Evolutionary conservation across 2,797 vertebrate genomes (phyloP), one percentile per base, ranked within the genome.

Genomic region (Okamejei kenojei): DNA sequence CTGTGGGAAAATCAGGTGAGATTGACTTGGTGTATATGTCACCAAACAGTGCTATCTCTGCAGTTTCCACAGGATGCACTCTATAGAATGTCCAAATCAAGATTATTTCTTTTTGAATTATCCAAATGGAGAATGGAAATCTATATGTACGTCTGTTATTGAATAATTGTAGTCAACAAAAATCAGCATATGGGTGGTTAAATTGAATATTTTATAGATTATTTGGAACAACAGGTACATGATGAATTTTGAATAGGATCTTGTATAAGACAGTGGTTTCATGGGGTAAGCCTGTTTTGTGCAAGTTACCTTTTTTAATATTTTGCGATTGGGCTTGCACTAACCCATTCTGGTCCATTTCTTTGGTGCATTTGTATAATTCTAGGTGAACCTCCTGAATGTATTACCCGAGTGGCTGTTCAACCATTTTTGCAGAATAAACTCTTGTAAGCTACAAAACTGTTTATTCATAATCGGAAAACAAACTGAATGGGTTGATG

Each of bases 1-100:
- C 96, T 99, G 38, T 99, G 99, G 99, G 97, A 97, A 94, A 98
- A 97, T 94, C 98, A 99, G 98, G 99, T 99, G 93, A 93, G 94
- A 10, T 74, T 26, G 4, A 91, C 29, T 54, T 65, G 32, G n/a
- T 32, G 15, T 65, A 17, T 13, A 61, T 0, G 54, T 63, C 1
- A 77, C 29, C 58, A n/a, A 11, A 17, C n/a, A 29, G 11, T 61
- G 7, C 82, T 32, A 13, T 29, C 6, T 8, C 6, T 19, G 29
- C 58, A 32, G 29, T 86, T 86, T 63, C 58, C 63, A n/a, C 13
- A 9, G 29, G 9, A 58, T 82, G 21, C 61, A 32, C 2, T 32
- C 29, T 15, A 86, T 29, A 29, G 63, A 32, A 86, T 19, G 15
- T 7, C 61, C 2, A 86, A 63, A 29, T 63, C 15, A 65, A 65